Base-by-base conservation (phyloP, 1,140 invertebrate species). In the Anadara kagoshimensis region DNA sequence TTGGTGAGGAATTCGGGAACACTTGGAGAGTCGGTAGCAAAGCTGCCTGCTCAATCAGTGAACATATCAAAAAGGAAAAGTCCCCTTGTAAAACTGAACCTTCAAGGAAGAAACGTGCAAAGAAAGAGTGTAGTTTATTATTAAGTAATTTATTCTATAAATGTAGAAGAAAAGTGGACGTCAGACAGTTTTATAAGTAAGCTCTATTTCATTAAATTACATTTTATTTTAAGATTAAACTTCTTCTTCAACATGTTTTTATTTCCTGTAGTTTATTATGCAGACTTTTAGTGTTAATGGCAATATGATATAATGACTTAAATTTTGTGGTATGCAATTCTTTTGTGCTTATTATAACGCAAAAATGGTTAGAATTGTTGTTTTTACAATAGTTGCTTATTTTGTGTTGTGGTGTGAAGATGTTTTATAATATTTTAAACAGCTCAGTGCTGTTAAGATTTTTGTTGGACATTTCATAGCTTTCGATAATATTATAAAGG, bases 11-110 rank as follows among this genome's bases (percentile, higher is more conserved):
- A 56, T 96, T 97, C 80, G 95, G 94, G 18, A 91, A 93, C 54
- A 95, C 95, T 0, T 97, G 96, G 96, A 91, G 94, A 57, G 94
- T 96, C 11, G 95, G 95, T 1, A 93, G 93, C 0, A 93, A 92
- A 65, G 93, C 93, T 69, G 92, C 92, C 0, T 96, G 94, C 85
- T 75, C 81, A 36, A 91, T 91, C 14, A 88, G 92, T 24, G 79
- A 83, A n/a, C 74, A 83, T 44, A 29, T 74, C 10, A 56, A 77
- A 44, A 76, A 68, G 22, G 57, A 73, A 18, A 49, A 66, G 43
- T 75, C 81, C 24, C 74, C 79, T 20, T 88, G 87, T 69, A 70
- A 78, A 53, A 80, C 78, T 7, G 76, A 86, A 44, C 76, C 71
- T 18, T 49, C 53, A 24, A 73, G 78, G 8, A 73, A 68, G 41